Conservation (phyloP, 2,888 invertebrate species). For the Archips crataeganus region DNA sequence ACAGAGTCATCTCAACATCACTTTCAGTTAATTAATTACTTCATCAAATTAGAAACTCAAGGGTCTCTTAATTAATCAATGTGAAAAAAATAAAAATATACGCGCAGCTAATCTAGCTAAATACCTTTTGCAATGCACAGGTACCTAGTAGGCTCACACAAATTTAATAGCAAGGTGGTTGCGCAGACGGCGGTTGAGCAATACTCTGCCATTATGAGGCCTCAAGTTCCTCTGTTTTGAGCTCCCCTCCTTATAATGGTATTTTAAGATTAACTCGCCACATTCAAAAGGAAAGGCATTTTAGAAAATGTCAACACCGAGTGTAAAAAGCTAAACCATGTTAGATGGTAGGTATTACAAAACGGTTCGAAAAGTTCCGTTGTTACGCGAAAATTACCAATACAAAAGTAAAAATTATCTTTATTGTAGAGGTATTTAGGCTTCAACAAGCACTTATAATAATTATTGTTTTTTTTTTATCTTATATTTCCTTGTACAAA, state of each 20-base stretch:
- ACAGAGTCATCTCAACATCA: no score
- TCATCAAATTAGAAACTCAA: slow-evolving; percentile 24
- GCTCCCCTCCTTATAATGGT: background rate
- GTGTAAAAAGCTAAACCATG: no score
- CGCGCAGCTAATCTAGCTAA: slow-evolving; percentile 29
- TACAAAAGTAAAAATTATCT: no score
- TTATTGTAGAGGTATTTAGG: no score
- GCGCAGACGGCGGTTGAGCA: slow-evolving; percentile 43
- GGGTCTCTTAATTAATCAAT: slow-evolving; percentile 5
- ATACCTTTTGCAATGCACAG: slow-evolving; percentile 36
- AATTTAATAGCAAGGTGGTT: slow-evolving; percentile 43
- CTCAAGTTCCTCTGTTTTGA: slow-evolving; percentile 25
- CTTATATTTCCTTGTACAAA: no score
- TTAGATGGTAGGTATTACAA: no score
- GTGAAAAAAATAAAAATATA: slow-evolving; percentile 17
- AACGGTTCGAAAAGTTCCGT: no score
- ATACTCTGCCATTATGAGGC: slow-evolving; percentile 48
- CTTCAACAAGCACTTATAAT: no score
- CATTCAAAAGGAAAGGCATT: background rate
- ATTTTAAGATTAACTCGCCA: background rate
- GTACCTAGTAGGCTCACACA: slow-evolving; percentile 49
- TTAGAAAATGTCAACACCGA: background rate
- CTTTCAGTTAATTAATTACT: background rate
- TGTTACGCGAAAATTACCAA: no score
- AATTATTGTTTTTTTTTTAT: no score